Conservation (phyloP, 2,888 invertebrate genomes). For the Embidobia sp. region DNA sequence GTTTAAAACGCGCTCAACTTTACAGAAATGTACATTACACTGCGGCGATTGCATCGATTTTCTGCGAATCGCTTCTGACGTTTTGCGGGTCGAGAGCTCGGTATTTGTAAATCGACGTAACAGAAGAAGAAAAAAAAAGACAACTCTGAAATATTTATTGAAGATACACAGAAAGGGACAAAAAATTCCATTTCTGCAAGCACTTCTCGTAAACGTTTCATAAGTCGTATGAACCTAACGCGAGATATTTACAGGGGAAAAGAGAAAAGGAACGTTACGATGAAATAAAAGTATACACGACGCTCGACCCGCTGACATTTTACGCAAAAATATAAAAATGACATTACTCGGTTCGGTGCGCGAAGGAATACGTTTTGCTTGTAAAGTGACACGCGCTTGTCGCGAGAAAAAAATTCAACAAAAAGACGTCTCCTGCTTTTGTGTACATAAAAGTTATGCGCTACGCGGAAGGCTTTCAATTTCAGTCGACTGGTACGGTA, state of each 20-base stretch:
- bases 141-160: constrained; percentile 47
- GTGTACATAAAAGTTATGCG: constrained; percentile 47
- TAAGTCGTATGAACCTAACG: constrained; percentile 57
- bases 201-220: constrained; percentile 52
- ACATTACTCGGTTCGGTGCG: constrained; percentile 60
- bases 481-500: constrained; percentile 38
- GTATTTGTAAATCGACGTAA: constrained; percentile 56
- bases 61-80: constrained; percentile 40
- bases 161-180: constrained; percentile 32
- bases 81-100: constrained; percentile 55
- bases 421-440: constrained; percentile 44
- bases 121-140: constrained; percentile 31
- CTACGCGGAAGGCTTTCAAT: constrained; percentile 56
- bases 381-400: constrained; percentile 70
- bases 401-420: constrained; percentile 40
- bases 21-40: constrained; percentile 79
- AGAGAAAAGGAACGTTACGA: constrained; percentile 58
- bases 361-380: constrained; percentile 74
- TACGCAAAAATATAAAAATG: constrained; percentile 61
- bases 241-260: constrained; percentile 60
- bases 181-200: constrained; percentile 46
- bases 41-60: constrained; percentile 54
- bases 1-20: constrained; percentile 74
- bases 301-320: constrained; percentile 56
- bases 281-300: constrained; percentile 54